phyloP scores from a whole-genome alignment of 2,797 vertebrate genomes.

The Tachyglossus aculeatus region DNA sequence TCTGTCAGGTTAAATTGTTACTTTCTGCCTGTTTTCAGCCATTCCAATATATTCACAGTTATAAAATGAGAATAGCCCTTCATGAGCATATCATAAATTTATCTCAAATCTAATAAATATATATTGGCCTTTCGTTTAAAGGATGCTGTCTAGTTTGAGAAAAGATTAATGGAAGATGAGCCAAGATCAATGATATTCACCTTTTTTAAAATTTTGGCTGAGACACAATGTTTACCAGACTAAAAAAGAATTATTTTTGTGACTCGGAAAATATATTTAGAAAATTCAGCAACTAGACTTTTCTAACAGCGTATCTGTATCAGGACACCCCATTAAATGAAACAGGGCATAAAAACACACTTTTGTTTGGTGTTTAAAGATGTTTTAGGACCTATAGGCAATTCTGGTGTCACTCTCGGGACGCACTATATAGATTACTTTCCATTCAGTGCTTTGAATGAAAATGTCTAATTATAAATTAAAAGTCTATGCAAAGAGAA shows the following conservation, averaged over 20 bases:
- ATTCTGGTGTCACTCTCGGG: constrained; percentile 23
- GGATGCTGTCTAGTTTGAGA: constrained; percentile 30
- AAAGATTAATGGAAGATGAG: constrained; percentile 44
- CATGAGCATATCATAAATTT: constrained; percentile 12
- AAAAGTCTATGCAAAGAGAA: constrained; percentile 32
- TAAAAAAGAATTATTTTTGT: neutral
- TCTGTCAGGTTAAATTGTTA: constrained; percentile 51
- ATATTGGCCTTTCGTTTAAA: constrained; percentile 38
- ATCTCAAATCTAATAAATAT: constrained; percentile 45
- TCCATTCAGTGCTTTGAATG: constrained; percentile 37
- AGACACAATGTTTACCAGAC: neutral
- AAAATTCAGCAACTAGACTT: neutral
- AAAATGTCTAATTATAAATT: constrained; percentile 23
- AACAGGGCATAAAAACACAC: constrained; percentile 11
- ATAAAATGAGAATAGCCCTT: constrained; percentile 32
- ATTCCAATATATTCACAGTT: constrained; percentile 25
- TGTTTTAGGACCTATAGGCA: constrained; percentile 26
- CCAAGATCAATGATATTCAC: constrained; percentile 1
- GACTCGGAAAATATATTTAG: constrained; percentile 27
- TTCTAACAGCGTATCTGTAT: neutral
- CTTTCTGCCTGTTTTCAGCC: constrained; percentile 34
- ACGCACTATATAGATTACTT: constrained; percentile 36
- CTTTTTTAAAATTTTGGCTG: constrained; percentile 22
- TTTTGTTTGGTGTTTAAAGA: constrained; percentile 20
- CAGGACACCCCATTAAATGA: neutral